Conservation (phyloP, 1,140 invertebrate species). For the Thaumetopoea pityocampa region DNA sequence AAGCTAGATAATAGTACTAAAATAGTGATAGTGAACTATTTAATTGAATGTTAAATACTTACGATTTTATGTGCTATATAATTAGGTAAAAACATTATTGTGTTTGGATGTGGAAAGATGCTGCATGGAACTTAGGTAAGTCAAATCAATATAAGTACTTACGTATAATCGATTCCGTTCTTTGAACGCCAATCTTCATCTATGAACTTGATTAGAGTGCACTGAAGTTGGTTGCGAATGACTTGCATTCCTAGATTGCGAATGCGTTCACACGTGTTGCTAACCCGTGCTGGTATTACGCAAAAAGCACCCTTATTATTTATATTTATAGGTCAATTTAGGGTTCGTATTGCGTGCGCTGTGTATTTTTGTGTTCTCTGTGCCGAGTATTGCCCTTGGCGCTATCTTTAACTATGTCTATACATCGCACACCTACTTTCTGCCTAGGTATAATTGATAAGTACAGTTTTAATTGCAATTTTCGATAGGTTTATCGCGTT, state of each 20-base stretch:
- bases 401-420: no score
- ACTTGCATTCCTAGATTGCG: conserved; percentile 54
- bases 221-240: conserved; percentile 42
- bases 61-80: conserved; percentile 11
- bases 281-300: no score
- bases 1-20: conserved; percentile 44
- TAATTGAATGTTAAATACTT: conserved; percentile 11
- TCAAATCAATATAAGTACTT: conserved; percentile 5
- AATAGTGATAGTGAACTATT: conserved; percentile 51
- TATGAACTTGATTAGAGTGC: conserved; percentile 68
- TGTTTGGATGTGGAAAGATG: conserved; percentile 49
- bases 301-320: no score
- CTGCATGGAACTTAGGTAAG: conserved; percentile 50
- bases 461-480: no score
- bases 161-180: conserved; percentile 22
- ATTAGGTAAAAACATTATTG: conserved; percentile 23
- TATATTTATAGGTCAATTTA: no score
- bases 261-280: conserved; percentile 35
- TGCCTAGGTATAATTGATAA: no score
- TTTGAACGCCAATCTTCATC: conserved; percentile 66
- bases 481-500: no score
- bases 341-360: no score
- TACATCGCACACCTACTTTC: no score
- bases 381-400: no score
- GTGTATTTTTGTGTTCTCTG: no score